phyloP scores from a whole-genome alignment of 2,888 invertebrate genomes.

The Macrophya alboannulata region DNA sequence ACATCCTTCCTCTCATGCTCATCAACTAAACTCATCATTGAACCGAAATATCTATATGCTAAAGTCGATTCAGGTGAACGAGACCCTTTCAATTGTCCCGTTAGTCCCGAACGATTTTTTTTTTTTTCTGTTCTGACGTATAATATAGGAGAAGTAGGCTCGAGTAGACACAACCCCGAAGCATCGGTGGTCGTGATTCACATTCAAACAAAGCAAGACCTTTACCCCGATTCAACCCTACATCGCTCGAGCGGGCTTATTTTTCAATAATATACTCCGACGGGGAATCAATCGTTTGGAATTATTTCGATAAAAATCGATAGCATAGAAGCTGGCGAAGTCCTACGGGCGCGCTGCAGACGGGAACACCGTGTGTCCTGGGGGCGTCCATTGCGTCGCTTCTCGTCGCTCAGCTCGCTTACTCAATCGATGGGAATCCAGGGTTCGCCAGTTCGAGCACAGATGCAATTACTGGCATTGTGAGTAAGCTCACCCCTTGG shows the following conservation, averaged over 20 bases:
- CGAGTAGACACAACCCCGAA: slow-evolving; percentile 32
- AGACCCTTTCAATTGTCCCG: slow-evolving; percentile 1
- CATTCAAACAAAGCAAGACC: slow-evolving; percentile 47
- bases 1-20: background rate
- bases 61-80: slow-evolving; percentile 4
- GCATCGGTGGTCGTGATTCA: slow-evolving; percentile 23
- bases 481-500: slow-evolving; percentile 53
- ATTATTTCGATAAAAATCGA: slow-evolving; percentile 50
- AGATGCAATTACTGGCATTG: slow-evolving; percentile 54
- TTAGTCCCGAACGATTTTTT: background rate
- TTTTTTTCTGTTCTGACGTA: background rate
- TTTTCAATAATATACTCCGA: slow-evolving; percentile 34
- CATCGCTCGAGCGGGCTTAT: slow-evolving; percentile 10
- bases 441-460: slow-evolving; percentile 39
- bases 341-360: background rate
- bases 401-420: slow-evolving; percentile 4
- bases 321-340: background rate
- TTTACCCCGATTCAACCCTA: slow-evolving; percentile 12
- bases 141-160: background rate
- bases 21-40: background rate
- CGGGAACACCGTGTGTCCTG: background rate
- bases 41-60: slow-evolving; percentile 14
- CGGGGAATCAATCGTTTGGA: slow-evolving; percentile 47
- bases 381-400: slow-evolving; percentile 6
- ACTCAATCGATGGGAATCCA: slow-evolving; percentile 48